Evolutionary conservation across 2,797 vertebrate genomes (phyloP).

Genomic region (Rhodeus uyekii): DNA sequence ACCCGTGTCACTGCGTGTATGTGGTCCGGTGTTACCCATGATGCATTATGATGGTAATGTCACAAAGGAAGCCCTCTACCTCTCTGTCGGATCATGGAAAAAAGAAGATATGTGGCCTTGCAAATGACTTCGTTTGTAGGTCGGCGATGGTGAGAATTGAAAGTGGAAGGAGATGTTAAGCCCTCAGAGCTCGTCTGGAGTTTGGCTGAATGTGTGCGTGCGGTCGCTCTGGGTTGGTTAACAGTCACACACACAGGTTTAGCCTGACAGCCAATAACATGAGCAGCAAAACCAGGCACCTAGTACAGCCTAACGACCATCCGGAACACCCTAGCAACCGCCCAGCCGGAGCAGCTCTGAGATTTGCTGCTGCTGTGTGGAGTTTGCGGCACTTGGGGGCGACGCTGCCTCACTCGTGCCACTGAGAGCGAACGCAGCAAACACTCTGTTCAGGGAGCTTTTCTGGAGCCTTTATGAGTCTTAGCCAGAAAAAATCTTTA

Average conservation of each 20-base stretch:
- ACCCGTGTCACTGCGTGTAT: conserved; percentile 6
- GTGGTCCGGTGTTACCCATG: conserved; percentile 9
- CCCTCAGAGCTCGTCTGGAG: not conserved
- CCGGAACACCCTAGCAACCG: no score
- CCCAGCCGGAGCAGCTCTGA: no score
- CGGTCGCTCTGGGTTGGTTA: not conserved
- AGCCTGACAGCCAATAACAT: not conserved
- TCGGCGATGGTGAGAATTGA: conserved; percentile 19
- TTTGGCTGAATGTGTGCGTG: not conserved
- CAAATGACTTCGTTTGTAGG: conserved; percentile 27
- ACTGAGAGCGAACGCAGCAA: no score
- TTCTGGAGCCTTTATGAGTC: conserved; percentile 3
- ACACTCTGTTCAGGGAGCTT: not conserved
- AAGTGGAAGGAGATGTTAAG: conserved; percentile 25
- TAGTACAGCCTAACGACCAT: not conserved
- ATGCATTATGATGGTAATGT: conserved; percentile 27
- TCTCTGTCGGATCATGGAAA: not conserved
- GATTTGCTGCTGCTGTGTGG: no score
- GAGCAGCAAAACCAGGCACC: not conserved
- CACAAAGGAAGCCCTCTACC: not conserved
- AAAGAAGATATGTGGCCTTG: not conserved
- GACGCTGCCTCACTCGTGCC: not conserved
- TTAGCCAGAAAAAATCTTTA: not conserved
- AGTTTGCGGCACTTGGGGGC: not conserved
- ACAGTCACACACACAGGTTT: not conserved